A percentile compares a stretch with the other conserved stretches of the same genome.
Evolutionary conservation across 2,888 invertebrate genomes (phyloP).

Genomic region (Griposia aprilina): DNA sequence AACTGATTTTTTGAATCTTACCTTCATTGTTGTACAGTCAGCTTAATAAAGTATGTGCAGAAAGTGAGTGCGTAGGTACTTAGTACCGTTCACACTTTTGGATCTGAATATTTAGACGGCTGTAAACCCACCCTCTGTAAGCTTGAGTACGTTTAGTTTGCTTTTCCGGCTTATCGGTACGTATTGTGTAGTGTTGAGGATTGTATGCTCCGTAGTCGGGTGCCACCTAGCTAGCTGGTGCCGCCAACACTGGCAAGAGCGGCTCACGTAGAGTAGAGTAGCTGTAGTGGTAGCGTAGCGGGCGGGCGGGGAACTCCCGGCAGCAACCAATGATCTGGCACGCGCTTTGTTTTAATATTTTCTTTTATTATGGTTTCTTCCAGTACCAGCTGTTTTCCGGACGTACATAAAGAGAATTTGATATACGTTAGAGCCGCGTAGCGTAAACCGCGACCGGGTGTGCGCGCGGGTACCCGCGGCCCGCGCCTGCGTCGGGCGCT

Average conservation of each 20-base stretch:
- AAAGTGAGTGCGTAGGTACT: slow-evolving; percentile 36
- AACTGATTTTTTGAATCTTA: slow-evolving; percentile 20
- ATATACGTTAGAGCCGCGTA: slow-evolving; percentile 82
- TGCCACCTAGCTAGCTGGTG: slow-evolving; percentile 33
- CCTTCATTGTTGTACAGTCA: slow-evolving; percentile 47
- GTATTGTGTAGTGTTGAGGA: slow-evolving; percentile 63
- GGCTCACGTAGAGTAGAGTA: slow-evolving; percentile 63
- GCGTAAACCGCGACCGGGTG: slow-evolving; percentile 76
- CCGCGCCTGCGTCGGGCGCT: slow-evolving; percentile 33
- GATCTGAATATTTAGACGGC: slow-evolving; percentile 45
- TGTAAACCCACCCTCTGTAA: slow-evolving; percentile 54
- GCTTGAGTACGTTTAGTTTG: slow-evolving; percentile 67
- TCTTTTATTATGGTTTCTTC: slow-evolving; percentile 88
- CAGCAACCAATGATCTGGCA: slow-evolving; percentile 71
- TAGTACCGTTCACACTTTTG: slow-evolving; percentile 34
- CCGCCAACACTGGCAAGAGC: slow-evolving; percentile 11
- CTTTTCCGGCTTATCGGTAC: slow-evolving; percentile 67
- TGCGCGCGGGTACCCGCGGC: slow-evolving; percentile 70
- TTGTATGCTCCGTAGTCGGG: slow-evolving; percentile 54
- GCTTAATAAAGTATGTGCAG: slow-evolving; percentile 40
- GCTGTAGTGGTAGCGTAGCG: slow-evolving; percentile 72
- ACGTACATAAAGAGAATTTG: slow-evolving; percentile 90
- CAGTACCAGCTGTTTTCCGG: slow-evolving; percentile 93
- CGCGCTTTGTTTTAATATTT: slow-evolving; percentile 80
- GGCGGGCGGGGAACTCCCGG: slow-evolving; percentile 75